Percentiles rank a stretch among this genome's conserved stretches.
Evolutionary conservation across 2,113 vertebrate species (phyloP).

Genomic region (Oreochromis spilurus): DNA sequence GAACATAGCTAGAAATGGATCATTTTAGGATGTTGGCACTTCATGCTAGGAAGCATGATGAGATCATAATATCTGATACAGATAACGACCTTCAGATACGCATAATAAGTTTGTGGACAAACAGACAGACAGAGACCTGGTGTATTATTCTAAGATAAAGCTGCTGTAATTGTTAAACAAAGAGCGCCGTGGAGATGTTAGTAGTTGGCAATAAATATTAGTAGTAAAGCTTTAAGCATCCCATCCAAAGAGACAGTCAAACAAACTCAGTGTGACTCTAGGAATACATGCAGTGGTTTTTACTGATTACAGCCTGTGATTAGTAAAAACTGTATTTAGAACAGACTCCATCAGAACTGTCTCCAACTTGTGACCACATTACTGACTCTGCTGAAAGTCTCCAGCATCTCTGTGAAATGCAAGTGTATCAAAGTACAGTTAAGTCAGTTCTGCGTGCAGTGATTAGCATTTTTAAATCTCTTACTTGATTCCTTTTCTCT

Average conservation of each 20-base stretch:
- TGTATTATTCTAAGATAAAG: not conserved
- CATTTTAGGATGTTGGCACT: not conserved
- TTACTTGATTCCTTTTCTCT: conserved; percentile 95
- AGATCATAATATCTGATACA: not conserved
- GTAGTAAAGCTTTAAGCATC: not conserved
- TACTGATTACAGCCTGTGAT: not conserved
- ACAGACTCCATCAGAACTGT: not conserved
- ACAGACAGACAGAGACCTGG: not conserved
- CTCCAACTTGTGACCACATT: not conserved
- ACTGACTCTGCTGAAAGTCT: not conserved
- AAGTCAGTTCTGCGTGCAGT: not conserved
- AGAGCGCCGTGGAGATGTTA: not conserved
- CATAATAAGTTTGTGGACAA: not conserved
- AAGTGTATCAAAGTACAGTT: not conserved
- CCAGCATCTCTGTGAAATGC: not conserved
- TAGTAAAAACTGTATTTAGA: not conserved
- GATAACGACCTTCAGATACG: not conserved
- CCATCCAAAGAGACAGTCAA: not conserved
- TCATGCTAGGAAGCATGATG: not conserved
- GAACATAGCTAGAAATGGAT: not conserved
- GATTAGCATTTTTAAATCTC: conserved; percentile 3
- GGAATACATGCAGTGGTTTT: not conserved
- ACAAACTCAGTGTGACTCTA: not conserved
- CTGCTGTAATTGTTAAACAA: not conserved
- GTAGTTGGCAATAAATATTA: not conserved